These are phyloP conservation scores for Takifugu flavidus DNA, from an alignment of 2,113 vertebrate genomes.

Conservation along the genomic window DNA sequence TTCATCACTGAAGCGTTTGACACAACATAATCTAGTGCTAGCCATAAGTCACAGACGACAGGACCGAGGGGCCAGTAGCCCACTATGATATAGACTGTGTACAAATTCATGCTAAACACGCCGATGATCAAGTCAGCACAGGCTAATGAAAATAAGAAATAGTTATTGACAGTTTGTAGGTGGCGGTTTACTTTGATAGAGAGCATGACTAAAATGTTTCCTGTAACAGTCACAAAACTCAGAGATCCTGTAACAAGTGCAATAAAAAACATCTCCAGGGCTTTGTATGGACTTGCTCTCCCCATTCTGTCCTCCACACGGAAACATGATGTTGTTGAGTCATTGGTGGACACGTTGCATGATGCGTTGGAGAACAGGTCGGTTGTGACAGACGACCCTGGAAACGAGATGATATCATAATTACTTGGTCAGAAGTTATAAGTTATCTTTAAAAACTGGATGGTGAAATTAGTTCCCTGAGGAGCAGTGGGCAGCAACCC, in stretches of 20 bases:
- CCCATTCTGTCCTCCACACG: constrained; percentile 46
- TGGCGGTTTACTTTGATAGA: constrained; percentile 99
- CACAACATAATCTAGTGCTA: constrained; percentile 95
- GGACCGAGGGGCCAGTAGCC: constrained; percentile 96
- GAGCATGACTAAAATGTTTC: constrained; percentile 97
- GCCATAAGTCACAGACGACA: constrained; percentile 94
- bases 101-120: constrained; percentile 97
- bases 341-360: constrained; percentile 74
- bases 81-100: constrained; percentile 93
- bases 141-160: constrained; percentile 95
- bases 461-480: no score
- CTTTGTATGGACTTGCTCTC: constrained; percentile 80
- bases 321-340: constrained; percentile 65
- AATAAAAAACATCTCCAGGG: constrained; percentile 94
- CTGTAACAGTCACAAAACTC: constrained; percentile 94
- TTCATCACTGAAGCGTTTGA: constrained; percentile 98
- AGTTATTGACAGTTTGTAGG: constrained; percentile 98
- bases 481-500: no score
- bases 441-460: no score
- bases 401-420: not conserved
- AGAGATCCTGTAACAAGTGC: constrained; percentile 91
- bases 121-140: constrained; percentile 96
- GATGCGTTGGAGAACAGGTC: constrained; percentile 75
- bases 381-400: constrained; percentile 76
- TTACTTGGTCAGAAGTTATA: no score